These are phyloP conservation scores for Epizoanthus scotinus DNA, from an alignment of 92 coral and sea anemone species.

Conservation along the genomic window DNA sequence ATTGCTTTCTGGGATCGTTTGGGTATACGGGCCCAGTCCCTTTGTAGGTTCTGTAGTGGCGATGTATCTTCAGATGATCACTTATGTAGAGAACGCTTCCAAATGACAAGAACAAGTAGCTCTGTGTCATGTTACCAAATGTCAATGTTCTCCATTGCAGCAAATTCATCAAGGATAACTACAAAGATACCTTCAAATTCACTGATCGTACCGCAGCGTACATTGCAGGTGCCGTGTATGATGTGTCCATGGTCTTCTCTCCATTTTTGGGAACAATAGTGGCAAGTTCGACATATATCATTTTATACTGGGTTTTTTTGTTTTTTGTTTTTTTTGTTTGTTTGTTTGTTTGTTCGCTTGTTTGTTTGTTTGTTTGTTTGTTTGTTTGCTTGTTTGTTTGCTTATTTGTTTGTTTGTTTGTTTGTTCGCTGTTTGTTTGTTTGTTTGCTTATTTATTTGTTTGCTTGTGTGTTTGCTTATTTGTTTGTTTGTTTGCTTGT, in stretches of 20 bases:
- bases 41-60: no score
- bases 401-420: no score
- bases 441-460: no score
- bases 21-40: no score
- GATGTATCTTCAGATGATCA: no score
- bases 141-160: conserved; percentile 28
- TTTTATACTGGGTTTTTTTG: background rate
- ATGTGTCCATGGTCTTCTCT: conserved; percentile 80
- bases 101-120: background rate
- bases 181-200: conserved; percentile 62
- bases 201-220: conserved; percentile 58
- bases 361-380: background rate
- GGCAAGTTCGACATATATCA: conserved; percentile 49
- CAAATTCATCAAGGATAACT: conserved; percentile 75
- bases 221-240: conserved; percentile 85
- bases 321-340: background rate
- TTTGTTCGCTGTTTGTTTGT: no score
- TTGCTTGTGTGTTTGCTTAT: no score
- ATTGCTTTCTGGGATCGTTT: no score
- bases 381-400: no score
- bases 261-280: conserved; percentile 87
- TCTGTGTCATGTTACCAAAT: background rate
- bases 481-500: no score
- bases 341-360: background rate
- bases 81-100: no score